A percentile compares a stretch with the other conserved stretches of the same genome.
Evolutionary conservation across 23 tunicate genomes (phyloP).

Genomic region (Oikopleura albicans): DNA sequence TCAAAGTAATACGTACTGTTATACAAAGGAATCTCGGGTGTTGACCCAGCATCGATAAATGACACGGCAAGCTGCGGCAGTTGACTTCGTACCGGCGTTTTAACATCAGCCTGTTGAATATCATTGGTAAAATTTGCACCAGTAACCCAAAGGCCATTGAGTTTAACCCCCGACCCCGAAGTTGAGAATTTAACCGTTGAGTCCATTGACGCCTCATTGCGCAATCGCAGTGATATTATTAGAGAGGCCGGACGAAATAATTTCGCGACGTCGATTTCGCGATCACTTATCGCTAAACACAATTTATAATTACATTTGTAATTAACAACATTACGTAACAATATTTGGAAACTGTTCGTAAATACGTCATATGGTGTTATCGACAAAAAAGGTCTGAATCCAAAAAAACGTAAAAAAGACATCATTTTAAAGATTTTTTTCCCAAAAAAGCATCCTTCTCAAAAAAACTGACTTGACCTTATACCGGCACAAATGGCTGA

Average conservation of each 20-base stretch:
- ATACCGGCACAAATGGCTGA: too few relatives aligned
- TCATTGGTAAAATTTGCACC: neutral
- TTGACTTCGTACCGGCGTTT: neutral
- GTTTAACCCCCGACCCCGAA: neutral
- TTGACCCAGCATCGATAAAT: neutral
- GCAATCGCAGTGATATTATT: neutral
- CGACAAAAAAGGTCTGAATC: neutral
- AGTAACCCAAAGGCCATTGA: neutral
- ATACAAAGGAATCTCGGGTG: neutral
- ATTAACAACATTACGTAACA: neutral
- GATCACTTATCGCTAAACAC: too few relatives aligned
- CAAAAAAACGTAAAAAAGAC: neutral
- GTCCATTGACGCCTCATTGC: neutral
- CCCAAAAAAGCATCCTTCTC: too few relatives aligned
- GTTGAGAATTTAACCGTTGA: neutral
- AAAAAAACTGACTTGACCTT: too few relatives aligned
- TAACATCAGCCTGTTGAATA: neutral
- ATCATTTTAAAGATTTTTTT: neutral
- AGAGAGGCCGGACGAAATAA: neutral
- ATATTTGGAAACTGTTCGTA: too few relatives aligned
- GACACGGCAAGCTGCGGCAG: neutral
- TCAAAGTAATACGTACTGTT: neutral
- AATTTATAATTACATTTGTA: neutral
- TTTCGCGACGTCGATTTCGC: neutral
- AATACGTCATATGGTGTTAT: too few relatives aligned